Percentiles rank a stretch among this genome's conserved stretches.
phyloP scores from a whole-genome alignment of 2,888 invertebrate genomes.

The Calameuta idolon region DNA sequence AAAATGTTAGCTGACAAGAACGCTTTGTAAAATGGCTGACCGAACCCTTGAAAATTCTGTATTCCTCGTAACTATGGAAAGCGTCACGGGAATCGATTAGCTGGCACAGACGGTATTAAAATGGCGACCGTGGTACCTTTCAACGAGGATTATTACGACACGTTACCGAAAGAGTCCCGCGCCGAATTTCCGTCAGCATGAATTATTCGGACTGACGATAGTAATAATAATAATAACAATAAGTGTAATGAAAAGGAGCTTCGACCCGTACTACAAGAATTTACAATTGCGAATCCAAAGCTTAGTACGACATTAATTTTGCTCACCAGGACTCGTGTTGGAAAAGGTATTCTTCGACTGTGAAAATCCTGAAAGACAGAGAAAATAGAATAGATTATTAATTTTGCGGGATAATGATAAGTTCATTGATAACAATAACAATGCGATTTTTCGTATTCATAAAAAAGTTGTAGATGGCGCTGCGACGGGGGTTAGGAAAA shows the following conservation, averaged over 20 bases:
- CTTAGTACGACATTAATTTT: neutral
- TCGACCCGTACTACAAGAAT: neutral
- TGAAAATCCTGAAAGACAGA: conserved; percentile 56
- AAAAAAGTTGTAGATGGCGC: neutral
- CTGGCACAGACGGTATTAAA: neutral
- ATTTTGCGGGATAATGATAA: neutral
- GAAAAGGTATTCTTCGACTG: conserved; percentile 61
- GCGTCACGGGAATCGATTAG: neutral
- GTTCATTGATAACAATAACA: neutral
- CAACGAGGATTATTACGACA: neutral
- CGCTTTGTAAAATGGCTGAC: neutral
- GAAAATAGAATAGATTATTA: conserved; percentile 22
- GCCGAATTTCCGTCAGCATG: neutral
- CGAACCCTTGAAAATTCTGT: neutral
- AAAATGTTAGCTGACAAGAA: neutral
- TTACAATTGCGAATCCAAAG: neutral
- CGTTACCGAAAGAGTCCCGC: neutral
- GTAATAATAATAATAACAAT: neutral
- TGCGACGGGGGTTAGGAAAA: neutral
- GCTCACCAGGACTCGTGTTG: conserved; percentile 60
- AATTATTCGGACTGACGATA: neutral
- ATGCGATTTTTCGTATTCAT: neutral
- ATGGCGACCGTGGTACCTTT: neutral
- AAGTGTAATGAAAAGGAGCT: neutral
- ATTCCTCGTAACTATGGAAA: neutral